phyloP scores from a whole-genome alignment of 2,797 vertebrate species.

The Pangasius krempfi region DNA sequence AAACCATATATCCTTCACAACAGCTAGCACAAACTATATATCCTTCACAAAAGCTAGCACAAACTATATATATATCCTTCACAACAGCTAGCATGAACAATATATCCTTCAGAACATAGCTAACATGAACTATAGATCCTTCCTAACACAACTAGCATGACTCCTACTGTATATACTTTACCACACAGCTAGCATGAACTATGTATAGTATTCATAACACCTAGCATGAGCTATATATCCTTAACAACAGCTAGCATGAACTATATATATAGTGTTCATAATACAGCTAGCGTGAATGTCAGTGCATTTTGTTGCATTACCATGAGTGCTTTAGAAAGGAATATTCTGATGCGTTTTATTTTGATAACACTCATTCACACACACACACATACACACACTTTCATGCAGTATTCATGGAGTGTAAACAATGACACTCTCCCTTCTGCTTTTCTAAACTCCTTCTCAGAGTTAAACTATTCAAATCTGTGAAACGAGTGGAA shows the following conservation, averaged over 20 bases:
- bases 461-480: constrained; percentile 24
- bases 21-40: background rate
- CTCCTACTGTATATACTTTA: background rate
- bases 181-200: background rate
- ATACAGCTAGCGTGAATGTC: background rate
- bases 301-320: background rate
- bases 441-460: background rate
- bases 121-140: background rate
- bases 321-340: background rate
- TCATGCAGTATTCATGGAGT: constrained; percentile 15
- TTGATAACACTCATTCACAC: background rate
- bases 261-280: background rate
- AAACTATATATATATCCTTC: background rate
- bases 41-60: background rate
- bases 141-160: background rate
- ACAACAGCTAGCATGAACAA: background rate
- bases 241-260: background rate
- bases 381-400: background rate
- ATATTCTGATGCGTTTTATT: background rate
- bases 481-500: constrained; percentile 41
- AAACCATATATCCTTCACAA: background rate
- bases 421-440: background rate
- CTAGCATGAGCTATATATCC: background rate
- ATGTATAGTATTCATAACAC: background rate
- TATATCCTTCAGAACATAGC: background rate